Base-by-base conservation (phyloP, 1,140 invertebrate genomes). In the Cepaea nemoralis region DNA sequence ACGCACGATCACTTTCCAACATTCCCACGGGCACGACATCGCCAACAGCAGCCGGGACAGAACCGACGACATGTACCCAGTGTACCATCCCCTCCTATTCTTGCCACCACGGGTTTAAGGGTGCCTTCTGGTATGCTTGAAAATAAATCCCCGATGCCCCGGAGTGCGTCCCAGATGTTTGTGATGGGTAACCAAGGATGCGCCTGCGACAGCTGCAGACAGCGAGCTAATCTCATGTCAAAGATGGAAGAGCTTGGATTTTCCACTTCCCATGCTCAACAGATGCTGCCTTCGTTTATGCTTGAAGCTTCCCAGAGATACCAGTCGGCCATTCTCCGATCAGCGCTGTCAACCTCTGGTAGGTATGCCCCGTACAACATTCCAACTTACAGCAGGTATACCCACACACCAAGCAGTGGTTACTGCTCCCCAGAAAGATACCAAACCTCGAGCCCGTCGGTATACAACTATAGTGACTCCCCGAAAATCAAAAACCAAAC, bases 181-280 rank as follows among this genome's bases (percentile, higher is more conserved):
- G 42, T 77, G 50, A 5, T 77, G 39, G 75, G 75, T 19, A 59
- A 22, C 24, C 77, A 78, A 42, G 39, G 66, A 39, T 78, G 77
- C 35, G 39, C 59, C 5, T 80, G 78, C 33, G 78, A 80, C 16
- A 71, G 42, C 42, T 80, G 78, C 48, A 73, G 69, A 59, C 78
- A 69, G 22, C 40, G 45, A n/a, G 42, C 69, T 14, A 71, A 33
- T 16, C 63, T 80, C 22, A 39, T 80, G 69, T 80, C 78, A 31
- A 80, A 27, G 42, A 70, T 80, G 78, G 78, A 80, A 42, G 66
- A 67, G n/a, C 45, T 80, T 35, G 67, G 69, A 3, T 80, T 71
- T 27, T 48, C 77, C 19, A 35, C 66, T 14, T 71, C 78, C 27
- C 40, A 73, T 27, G 39, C 67, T n/a, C 66, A 80, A 37, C 67